Conservation (phyloP, 2,888 invertebrate genomes). For the Cabera pusaria region DNA sequence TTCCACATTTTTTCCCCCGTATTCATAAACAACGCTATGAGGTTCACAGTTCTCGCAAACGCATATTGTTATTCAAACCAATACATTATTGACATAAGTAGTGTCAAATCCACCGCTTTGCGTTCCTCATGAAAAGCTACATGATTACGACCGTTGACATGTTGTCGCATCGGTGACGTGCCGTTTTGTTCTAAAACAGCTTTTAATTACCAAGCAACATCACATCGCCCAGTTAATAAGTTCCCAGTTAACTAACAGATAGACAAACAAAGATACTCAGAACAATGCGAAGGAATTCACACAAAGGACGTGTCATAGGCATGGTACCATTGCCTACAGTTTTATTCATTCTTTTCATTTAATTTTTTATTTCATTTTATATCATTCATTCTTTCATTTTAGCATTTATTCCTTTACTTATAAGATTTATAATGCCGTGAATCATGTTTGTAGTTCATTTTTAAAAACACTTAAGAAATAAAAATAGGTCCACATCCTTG, state of each 20-base stretch:
- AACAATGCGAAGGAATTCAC: conserved; percentile 45
- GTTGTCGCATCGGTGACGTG: too few species aligned
- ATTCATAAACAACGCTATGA: too few species aligned
- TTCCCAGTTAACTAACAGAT: conserved; percentile 40
- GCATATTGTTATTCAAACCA: too few species aligned
- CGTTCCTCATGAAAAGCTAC: too few species aligned
- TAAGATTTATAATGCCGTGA: conserved; percentile 30
- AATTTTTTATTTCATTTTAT: conserved; percentile 19
- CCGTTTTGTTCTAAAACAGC: conserved; percentile 2
- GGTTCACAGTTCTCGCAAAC: too few species aligned
- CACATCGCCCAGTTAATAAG: conserved; percentile 47
- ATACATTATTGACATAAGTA: too few species aligned
- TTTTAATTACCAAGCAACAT: conserved; percentile 55
- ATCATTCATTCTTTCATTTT: conserved; percentile 17
- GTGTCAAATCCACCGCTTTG: too few species aligned
- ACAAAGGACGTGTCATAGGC: conserved; percentile 56
- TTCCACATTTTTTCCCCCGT: too few species aligned
- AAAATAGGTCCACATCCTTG: conserved; percentile 55
- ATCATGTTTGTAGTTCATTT: conserved; percentile 14
- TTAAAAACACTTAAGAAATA: conserved; percentile 42
- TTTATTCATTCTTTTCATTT: conserved; percentile 17
- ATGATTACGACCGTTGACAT: too few species aligned
- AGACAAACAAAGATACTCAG: conserved; percentile 52
- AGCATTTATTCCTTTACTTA: conserved; percentile 19
- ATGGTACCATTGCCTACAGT: conserved; percentile 35